Conservation (phyloP, 2,113 vertebrate species). For the Turnix velox region DNA sequence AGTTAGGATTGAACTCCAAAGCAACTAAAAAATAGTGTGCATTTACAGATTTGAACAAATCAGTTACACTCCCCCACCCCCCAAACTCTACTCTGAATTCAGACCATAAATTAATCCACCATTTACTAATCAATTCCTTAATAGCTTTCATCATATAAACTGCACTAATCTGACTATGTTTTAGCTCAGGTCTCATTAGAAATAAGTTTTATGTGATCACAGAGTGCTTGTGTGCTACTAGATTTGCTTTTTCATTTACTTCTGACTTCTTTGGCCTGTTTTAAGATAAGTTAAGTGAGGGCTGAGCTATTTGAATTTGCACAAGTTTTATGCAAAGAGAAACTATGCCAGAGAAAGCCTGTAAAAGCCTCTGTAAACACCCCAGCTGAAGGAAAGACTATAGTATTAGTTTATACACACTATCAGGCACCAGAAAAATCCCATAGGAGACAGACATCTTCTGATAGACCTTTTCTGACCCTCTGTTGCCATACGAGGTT, state of each 20-base stretch:
- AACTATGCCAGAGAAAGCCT: not conserved
- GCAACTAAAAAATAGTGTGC: not conserved
- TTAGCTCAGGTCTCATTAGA: not conserved
- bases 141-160: not conserved
- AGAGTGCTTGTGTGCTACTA: not conserved
- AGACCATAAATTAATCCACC: not conserved
- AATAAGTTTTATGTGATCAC: not conserved
- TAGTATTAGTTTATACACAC: not conserved
- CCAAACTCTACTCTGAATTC: not conserved
- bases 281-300: not conserved
- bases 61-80: fast-evolving
- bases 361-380: not conserved
- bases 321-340: not conserved
- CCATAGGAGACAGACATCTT: not conserved
- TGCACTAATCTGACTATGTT: not conserved
- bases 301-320: not conserved
- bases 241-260: not conserved
- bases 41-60: not conserved
- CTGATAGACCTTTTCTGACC: no score
- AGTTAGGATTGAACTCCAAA: not conserved
- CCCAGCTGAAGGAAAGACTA: not conserved
- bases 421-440: not conserved
- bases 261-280: not conserved
- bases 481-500: not conserved
- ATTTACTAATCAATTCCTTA: not conserved